These are phyloP conservation scores for Heliconius hermathena DNA, from an alignment of 1,140 invertebrate species.

Conservation along the genomic window DNA sequence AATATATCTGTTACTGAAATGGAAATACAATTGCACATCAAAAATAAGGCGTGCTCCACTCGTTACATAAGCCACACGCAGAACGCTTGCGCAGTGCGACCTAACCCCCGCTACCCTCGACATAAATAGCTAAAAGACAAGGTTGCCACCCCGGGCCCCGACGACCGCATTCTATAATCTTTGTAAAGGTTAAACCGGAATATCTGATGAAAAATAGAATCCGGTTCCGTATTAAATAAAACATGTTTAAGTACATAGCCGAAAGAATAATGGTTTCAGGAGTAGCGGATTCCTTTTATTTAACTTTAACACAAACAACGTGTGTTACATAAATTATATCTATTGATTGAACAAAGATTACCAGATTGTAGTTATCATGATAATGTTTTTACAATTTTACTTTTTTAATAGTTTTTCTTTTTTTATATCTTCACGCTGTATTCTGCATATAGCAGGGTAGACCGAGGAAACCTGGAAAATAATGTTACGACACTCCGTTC, in stretches of 20 bases:
- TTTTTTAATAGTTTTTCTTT: not conserved
- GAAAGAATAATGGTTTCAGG: not conserved
- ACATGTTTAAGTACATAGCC: not conserved
- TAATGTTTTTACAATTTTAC: not conserved
- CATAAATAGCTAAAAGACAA: constrained; percentile 81
- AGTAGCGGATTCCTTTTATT: not conserved
- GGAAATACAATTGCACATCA: constrained; percentile 39
- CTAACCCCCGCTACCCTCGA: constrained; percentile 69
- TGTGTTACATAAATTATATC: not conserved
- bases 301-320: not conserved
- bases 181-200: constrained; percentile 78
- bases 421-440: too few relatives aligned
- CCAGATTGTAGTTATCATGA: not conserved
- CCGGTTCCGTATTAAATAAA: constrained; percentile 44
- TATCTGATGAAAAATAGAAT: constrained; percentile 73
- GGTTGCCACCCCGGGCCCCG: constrained; percentile 73
- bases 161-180: constrained; percentile 78
- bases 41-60: constrained; percentile 56
- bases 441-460: too few relatives aligned
- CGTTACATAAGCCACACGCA: constrained; percentile 70
- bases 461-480: too few relatives aligned
- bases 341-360: not conserved
- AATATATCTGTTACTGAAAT: constrained; percentile 51
- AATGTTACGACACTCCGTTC: too few relatives aligned
- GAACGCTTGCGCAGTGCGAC: constrained; percentile 67